Evolutionary conservation across 2,888 invertebrate genomes (phyloP).

Genomic region (Idaea biselata): DNA sequence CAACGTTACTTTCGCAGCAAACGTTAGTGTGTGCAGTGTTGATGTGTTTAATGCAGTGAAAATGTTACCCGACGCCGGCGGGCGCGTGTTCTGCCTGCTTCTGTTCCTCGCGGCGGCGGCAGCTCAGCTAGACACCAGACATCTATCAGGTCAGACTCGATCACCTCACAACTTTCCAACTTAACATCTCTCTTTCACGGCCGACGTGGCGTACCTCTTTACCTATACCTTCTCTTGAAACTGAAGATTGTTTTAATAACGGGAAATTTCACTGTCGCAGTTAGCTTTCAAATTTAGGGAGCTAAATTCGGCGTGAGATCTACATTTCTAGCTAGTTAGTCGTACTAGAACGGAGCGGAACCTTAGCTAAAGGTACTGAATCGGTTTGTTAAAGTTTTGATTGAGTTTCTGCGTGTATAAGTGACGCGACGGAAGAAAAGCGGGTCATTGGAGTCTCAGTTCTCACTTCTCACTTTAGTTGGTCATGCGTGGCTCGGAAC

Average conservation of each 20-base stretch:
- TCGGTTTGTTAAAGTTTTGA: neutral
- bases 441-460: neutral
- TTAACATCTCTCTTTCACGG: slow-evolving; percentile 7
- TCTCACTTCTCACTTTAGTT: neutral
- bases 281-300: slow-evolving; percentile 14
- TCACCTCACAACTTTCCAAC: neutral
- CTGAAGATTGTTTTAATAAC: slow-evolving; percentile 16
- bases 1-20: slow-evolving; percentile 56
- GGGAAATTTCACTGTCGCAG: slow-evolving; percentile 19
- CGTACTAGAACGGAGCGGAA: neutral
- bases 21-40: slow-evolving; percentile 57
- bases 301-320: slow-evolving; percentile 22
- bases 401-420: neutral
- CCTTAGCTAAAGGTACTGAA: neutral
- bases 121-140: slow-evolving; percentile 68
- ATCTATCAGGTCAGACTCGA: slow-evolving; percentile 62
- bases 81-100: slow-evolving; percentile 70
- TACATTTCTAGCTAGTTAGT: neutral
- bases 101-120: slow-evolving; percentile 57
- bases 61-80: slow-evolving; percentile 75
- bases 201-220: neutral
- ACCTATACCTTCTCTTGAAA: neutral
- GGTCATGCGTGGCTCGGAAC: neutral
- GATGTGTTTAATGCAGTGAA: slow-evolving; percentile 66
- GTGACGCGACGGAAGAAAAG: neutral